Percentiles rank a stretch among this genome's conserved stretches.
phyloP scores from a whole-genome alignment of 2,888 invertebrate species.

The Altica lythri region DNA sequence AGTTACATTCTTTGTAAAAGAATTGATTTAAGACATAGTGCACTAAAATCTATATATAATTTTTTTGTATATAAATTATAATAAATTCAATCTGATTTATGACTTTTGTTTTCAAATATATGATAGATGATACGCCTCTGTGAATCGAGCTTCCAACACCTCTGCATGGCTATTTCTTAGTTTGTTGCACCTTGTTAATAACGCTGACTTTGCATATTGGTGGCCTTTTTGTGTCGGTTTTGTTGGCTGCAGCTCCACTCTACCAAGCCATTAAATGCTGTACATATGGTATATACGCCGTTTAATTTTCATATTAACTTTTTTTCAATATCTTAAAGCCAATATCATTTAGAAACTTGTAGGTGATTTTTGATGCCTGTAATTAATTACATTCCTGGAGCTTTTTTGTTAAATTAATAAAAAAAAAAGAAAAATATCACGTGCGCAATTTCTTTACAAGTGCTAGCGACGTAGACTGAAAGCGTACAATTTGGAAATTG shows the following conservation, averaged over 20 bases:
- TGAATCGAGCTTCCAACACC: constrained; percentile 33
- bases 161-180: constrained; percentile 44
- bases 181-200: constrained; percentile 58
- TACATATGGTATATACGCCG: constrained; percentile 53
- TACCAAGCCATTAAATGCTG: constrained; percentile 52
- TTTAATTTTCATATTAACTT: constrained; percentile 52
- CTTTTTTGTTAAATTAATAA: too few relatives aligned
- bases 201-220: constrained; percentile 57
- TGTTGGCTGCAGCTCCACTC: constrained; percentile 34
- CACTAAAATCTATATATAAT: too few relatives aligned
- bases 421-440: too few relatives aligned
- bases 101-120: too few relatives aligned
- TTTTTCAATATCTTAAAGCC: constrained; percentile 34
- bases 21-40: too few relatives aligned
- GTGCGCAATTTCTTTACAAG: too few relatives aligned
- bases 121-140: not conserved
- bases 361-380: constrained; percentile 44
- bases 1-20: too few relatives aligned
- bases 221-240: constrained; percentile 47
- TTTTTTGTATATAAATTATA: too few relatives aligned
- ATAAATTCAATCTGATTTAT: too few relatives aligned
- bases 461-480: too few relatives aligned
- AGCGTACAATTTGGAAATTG: too few relatives aligned
- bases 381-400: constrained; percentile 43
- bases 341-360: constrained; percentile 45